phyloP scores from a whole-genome alignment of 2,113 vertebrate genomes.

The Anser brachyrhynchus region DNA sequence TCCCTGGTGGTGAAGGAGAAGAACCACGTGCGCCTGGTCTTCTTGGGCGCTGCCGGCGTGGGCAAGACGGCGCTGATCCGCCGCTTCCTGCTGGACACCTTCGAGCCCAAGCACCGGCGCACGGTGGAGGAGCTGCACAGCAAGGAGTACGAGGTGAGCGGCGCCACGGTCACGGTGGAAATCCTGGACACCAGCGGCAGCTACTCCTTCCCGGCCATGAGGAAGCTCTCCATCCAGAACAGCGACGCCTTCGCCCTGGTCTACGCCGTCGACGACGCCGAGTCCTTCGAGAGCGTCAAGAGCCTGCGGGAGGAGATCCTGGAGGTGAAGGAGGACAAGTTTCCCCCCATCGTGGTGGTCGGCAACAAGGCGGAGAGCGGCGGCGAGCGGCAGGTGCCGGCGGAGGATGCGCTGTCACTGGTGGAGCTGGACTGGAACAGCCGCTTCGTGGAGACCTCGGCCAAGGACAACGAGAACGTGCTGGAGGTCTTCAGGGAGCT shows the following conservation, averaged over 20 bases:
- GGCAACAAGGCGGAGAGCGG: conserved; percentile 87
- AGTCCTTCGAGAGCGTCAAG: conserved; percentile 86
- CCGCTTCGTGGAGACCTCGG: conserved; percentile 88
- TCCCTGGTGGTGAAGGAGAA: conserved; percentile 87
- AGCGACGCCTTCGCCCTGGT: conserved; percentile 90
- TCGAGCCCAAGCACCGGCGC: conserved; percentile 88
- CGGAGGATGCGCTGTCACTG: conserved; percentile 79
- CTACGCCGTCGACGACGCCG: conserved; percentile 86
- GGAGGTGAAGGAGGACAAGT: conserved; percentile 90
- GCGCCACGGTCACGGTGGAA: conserved; percentile 84
- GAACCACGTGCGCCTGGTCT: conserved; percentile 86
- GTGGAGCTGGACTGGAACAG: conserved; percentile 92
- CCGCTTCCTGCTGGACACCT: conserved; percentile 88
- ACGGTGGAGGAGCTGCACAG: conserved; percentile 93
- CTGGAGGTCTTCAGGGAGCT: conserved; percentile 89
- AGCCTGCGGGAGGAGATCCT: conserved; percentile 89
- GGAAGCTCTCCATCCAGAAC: conserved; percentile 90
- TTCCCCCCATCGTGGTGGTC: conserved; percentile 87
- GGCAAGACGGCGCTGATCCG: conserved; percentile 89
- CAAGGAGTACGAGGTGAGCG: conserved; percentile 86
- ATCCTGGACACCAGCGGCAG: conserved; percentile 93
- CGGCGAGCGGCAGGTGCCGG: conserved; percentile 75
- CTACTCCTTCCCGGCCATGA: conserved; percentile 93
- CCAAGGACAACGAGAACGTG: conserved; percentile 89
- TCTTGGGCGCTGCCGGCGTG: conserved; percentile 88